Conservation (phyloP, 2,888 invertebrate genomes). For the Drosophila diplacantha region DNA sequence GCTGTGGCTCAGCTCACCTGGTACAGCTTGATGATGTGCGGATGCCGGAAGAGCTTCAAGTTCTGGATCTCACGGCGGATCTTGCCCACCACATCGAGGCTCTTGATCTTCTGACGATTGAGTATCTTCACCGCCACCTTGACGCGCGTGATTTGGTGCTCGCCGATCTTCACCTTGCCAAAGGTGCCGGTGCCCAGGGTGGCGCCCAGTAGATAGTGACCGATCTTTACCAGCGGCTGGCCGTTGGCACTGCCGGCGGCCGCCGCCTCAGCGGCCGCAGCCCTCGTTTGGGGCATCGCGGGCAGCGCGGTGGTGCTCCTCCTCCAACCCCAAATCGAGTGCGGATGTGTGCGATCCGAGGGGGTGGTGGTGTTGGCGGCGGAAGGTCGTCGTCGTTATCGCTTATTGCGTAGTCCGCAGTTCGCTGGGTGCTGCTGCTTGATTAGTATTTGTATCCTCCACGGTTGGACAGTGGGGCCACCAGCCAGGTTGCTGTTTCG, state of each 20-base stretch:
- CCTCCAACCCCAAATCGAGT: neutral
- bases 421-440: slow-evolving; percentile 3
- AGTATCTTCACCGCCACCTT: slow-evolving; percentile 99
- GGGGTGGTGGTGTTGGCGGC: neutral
- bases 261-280: slow-evolving; percentile 66
- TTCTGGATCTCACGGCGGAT: slow-evolving; percentile 99
- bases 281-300: slow-evolving; percentile 73
- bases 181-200: slow-evolving; percentile 97
- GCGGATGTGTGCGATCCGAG: slow-evolving; percentile 1
- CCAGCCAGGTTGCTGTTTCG: neutral
- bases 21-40: slow-evolving; percentile 98
- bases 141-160: slow-evolving; percentile 97
- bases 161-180: slow-evolving; percentile 99
- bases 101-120: slow-evolving; percentile 99
- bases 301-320: neutral
- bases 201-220: slow-evolving; percentile 95
- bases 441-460: neutral
- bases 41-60: slow-evolving; percentile 98
- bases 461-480: too few relatives aligned
- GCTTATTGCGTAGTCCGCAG: slow-evolving; percentile 60
- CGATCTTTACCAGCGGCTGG: slow-evolving; percentile 94
- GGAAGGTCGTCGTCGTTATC: slow-evolving; percentile 52
- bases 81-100: slow-evolving; percentile 99
- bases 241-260: slow-evolving; percentile 63
- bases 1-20: slow-evolving; percentile 78